Evolutionary conservation across 2,113 vertebrate species (phyloP), one percentile per base, ranked within the genome.

Genomic region (Megalops atlanticus): DNA sequence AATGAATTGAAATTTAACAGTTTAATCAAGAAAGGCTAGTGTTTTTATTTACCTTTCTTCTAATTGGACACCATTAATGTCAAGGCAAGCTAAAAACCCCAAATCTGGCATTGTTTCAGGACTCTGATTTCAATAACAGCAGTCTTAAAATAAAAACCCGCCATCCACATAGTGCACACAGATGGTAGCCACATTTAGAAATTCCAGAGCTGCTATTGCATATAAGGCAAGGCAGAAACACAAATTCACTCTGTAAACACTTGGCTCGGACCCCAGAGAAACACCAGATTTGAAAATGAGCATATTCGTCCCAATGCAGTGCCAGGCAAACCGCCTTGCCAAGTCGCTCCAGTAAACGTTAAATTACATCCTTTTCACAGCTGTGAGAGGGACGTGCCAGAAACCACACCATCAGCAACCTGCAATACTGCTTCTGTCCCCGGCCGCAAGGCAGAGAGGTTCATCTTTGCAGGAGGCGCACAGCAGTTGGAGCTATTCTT

Each of bases 161-260:
- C 49, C 49, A 3, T 52, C 49, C 49, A 52, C 49, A 52, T 16
- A 52, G 16, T n/a, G n/a, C 49, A 52, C 21, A 18, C 49, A n/a
- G 52, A 6, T n/a, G 52, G 47, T 49, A 15, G 12, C 18, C 52
- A n/a, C 52, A 58, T 24, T 58, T 58, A 58, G 68, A 70, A 33
- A 70, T 70, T 36, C 68, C 31, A 70, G 27, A 4, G 10, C 68
- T 15, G n/a, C 27, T 70, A 2, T 36, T 70, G 68, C 68, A 14
- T 70, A 36, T 15, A 70, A 70, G 10, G 68, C 33, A 11, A 70
- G 31, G 31, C 8, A 70, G 31, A 70, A 16, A 70, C 68, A 35
- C 68, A 70, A 70, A 70, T 70, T 31, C 52, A 58, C 21, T n/a
- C 52, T 58, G 52, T 58, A 58, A n/a, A 58, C 52, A 58, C 52